Evolutionary conservation across 2,113 vertebrate genomes (phyloP).

Genomic region (Esox niger): DNA sequence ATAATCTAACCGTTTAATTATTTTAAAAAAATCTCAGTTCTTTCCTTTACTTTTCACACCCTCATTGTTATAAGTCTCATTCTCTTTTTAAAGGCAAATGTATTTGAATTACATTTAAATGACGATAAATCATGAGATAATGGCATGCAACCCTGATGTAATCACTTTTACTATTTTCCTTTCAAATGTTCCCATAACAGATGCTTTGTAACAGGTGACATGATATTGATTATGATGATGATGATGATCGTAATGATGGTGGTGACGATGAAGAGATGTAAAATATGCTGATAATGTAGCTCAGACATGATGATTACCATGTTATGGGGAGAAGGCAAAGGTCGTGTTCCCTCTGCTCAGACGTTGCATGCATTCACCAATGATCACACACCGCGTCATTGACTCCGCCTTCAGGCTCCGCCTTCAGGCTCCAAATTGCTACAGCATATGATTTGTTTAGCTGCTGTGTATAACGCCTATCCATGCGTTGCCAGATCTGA

Average conservation of each 20-base stretch:
- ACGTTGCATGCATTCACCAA: too few relatives aligned
- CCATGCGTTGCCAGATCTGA: too few relatives aligned
- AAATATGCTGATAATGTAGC: constrained; percentile 61
- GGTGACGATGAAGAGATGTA: too few relatives aligned
- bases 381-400: too few relatives aligned
- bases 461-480: too few relatives aligned
- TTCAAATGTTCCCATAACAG: constrained; percentile 74
- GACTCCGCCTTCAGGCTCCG: too few relatives aligned
- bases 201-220: constrained; percentile 71
- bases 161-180: constrained; percentile 67
- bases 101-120: constrained; percentile 76
- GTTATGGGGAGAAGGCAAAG: constrained; percentile 37
- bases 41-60: constrained; percentile 46
- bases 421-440: too few relatives aligned
- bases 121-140: constrained; percentile 74
- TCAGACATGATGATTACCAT: constrained; percentile 34
- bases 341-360: too few relatives aligned
- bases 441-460: too few relatives aligned
- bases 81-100: constrained; percentile 70
- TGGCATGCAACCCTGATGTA: constrained; percentile 79
- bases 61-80: constrained; percentile 70
- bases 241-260: too few relatives aligned
- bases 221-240: too few relatives aligned
- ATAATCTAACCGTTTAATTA: constrained; percentile 54
- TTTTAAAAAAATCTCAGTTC: constrained; percentile 26